phyloP scores from a whole-genome alignment of 2,888 invertebrate species.

The Orchesellides sinensis region DNA sequence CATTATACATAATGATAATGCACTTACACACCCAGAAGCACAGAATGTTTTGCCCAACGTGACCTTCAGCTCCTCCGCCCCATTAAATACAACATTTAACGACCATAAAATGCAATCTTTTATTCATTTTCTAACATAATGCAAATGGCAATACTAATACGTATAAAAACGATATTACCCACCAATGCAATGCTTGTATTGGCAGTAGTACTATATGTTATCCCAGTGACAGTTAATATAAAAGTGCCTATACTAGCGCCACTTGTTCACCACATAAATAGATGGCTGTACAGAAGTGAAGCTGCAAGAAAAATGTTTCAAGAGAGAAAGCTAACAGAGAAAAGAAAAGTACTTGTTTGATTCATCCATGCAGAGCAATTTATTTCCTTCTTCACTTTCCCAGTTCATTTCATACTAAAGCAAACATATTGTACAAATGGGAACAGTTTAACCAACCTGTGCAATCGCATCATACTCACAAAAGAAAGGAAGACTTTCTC shows the following conservation, averaged over 20 bases:
- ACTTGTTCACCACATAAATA: slow-evolving; percentile 41
- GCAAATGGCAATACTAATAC: slow-evolving; percentile 20
- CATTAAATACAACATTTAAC: slow-evolving; percentile 52
- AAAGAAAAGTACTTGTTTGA: slow-evolving; percentile 60
- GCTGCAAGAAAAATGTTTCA: slow-evolving; percentile 60
- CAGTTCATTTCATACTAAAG: slow-evolving; percentile 46
- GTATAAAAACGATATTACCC: too few species aligned
- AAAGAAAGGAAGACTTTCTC: slow-evolving; percentile 33
- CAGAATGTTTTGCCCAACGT: background rate
- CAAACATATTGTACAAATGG: slow-evolving; percentile 68
- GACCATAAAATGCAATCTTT: slow-evolving; percentile 49
- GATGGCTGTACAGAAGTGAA: slow-evolving; percentile 17
- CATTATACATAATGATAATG: slow-evolving; percentile 1
- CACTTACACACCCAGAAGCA: background rate
- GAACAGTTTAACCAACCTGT: slow-evolving; percentile 65
- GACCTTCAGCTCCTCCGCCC: slow-evolving; percentile 43
- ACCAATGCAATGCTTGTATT: too few species aligned
- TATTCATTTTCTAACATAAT: background rate
- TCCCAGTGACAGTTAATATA: slow-evolving; percentile 39
- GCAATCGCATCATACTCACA: slow-evolving; percentile 47
- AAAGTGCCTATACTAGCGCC: background rate
- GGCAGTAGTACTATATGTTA: too few species aligned
- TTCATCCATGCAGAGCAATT: slow-evolving; percentile 67
- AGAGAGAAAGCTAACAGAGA: slow-evolving; percentile 57
- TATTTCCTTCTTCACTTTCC: slow-evolving; percentile 64